These are phyloP conservation scores for Leptinotarsa juncta DNA, from an alignment of 2,888 invertebrate genomes.

Conservation along the genomic window DNA sequence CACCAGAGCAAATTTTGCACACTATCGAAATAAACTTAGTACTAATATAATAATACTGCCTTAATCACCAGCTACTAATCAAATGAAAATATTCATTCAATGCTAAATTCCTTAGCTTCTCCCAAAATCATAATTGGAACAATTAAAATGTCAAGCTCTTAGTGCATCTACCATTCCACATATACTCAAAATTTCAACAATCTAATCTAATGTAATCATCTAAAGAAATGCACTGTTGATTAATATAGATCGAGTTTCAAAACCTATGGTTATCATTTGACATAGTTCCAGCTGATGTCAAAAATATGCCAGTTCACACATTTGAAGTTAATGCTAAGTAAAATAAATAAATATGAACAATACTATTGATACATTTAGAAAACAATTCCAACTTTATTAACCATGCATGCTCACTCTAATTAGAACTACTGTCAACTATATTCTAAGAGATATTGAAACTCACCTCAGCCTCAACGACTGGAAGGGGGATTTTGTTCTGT, in stretches of 20 bases:
- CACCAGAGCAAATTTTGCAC: conserved; percentile 53
- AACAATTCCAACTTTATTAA: background rate
- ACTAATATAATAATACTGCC: conserved; percentile 47
- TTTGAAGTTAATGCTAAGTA: background rate
- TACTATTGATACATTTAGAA: too few species aligned
- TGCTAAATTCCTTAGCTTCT: conserved; percentile 61
- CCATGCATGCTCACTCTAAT: conserved; percentile 14
- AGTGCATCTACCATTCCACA: conserved; percentile 58
- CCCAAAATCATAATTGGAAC: conserved; percentile 46
- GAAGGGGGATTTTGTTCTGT: conserved; percentile 57
- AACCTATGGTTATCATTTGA: background rate
- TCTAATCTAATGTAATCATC: conserved; percentile 2
- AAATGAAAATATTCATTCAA: conserved; percentile 29
- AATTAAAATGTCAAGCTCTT: conserved; percentile 52
- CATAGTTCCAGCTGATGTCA: conserved; percentile 16
- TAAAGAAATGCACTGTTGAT: background rate
- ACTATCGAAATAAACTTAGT: conserved; percentile 42
- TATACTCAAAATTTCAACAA: conserved; percentile 38
- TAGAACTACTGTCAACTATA: conserved; percentile 5
- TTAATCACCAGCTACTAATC: conserved; percentile 38
- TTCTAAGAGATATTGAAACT: conserved; percentile 24
- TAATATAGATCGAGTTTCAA: background rate
- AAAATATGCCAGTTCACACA: background rate
- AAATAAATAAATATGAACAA: too few species aligned
- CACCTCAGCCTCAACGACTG: conserved; percentile 51